Conservation (phyloP, 2,888 invertebrate species). For the Temnothorax rugatulus region DNA sequence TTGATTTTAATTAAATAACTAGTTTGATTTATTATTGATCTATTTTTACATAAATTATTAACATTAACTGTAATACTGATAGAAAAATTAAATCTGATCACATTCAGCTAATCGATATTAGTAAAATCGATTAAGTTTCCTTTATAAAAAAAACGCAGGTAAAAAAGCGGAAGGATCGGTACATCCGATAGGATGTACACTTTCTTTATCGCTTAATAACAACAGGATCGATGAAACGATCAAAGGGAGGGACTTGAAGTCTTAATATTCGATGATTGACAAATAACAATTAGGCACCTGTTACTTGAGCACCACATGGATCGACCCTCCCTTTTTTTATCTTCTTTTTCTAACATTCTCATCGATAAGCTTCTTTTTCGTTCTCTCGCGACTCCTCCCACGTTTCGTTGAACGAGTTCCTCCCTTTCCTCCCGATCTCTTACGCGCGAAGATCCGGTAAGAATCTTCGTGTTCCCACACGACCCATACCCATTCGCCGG, state of each 20-base stretch:
- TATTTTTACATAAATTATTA: neutral
- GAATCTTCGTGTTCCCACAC: constrained; percentile 60
- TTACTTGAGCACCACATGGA: constrained; percentile 63
- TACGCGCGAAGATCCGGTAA: constrained; percentile 31
- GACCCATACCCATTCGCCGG: neutral
- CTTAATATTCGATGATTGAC: constrained; percentile 70
- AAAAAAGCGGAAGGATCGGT: constrained; percentile 50
- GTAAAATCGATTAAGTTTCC: neutral
- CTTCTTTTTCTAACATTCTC: constrained; percentile 49
- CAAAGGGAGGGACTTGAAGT: constrained; percentile 37
- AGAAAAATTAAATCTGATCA: neutral
- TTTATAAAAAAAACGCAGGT: constrained; percentile 44
- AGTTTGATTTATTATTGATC: neutral
- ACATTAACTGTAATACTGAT: neutral
- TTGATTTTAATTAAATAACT: neutral
- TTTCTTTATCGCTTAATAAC: constrained; percentile 58
- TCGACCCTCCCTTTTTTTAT: constrained; percentile 60
- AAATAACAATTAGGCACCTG: constrained; percentile 76
- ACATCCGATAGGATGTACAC: constrained; percentile 48
- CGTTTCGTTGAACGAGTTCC: constrained; percentile 54
- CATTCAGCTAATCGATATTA: neutral
- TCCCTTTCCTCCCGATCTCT: neutral
- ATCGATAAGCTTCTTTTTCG: constrained; percentile 43
- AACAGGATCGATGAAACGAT: constrained; percentile 40
- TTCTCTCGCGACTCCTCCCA: constrained; percentile 63